A percentile compares a stretch with the other conserved stretches of the same genome.
phyloP scores from a whole-genome alignment of 2,113 vertebrate genomes.

The Xerus inauris region DNA sequence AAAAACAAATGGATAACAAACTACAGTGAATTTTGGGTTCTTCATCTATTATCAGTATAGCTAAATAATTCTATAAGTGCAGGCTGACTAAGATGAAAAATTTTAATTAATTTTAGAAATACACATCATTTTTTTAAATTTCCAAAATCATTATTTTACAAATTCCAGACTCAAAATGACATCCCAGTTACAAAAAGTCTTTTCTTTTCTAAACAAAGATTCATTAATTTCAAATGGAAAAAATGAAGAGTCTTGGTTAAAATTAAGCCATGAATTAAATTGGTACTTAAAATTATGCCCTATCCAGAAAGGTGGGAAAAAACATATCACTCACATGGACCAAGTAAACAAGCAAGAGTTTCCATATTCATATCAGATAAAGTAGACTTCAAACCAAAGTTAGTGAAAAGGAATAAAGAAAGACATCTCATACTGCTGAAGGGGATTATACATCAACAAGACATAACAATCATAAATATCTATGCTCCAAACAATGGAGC shows the following conservation, averaged over 20 bases:
- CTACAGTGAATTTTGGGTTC: neutral
- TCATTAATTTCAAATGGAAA: neutral
- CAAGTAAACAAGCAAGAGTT: no score
- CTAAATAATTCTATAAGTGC: neutral
- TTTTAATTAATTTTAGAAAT: constrained; percentile 50
- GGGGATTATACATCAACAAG: no score
- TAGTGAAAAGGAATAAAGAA: no score
- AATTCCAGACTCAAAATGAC: neutral
- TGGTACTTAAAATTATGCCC: neutral
- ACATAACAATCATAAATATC: no score
- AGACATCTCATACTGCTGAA: no score
- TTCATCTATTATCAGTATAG: neutral
- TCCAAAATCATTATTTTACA: neutral
- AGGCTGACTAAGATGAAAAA: neutral
- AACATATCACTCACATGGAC: no score
- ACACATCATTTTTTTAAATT: neutral
- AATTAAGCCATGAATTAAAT: neutral
- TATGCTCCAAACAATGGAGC: no score
- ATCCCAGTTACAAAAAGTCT: neutral
- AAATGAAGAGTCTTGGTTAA: neutral
- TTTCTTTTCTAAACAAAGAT: neutral
- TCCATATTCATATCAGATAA: no score
- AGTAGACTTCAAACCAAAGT: no score
- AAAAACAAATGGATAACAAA: constrained; percentile 2
- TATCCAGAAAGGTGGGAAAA: no score